Evolutionary conservation across 2,888 invertebrate species (phyloP).

Genomic region (Chorisops tibialis): DNA sequence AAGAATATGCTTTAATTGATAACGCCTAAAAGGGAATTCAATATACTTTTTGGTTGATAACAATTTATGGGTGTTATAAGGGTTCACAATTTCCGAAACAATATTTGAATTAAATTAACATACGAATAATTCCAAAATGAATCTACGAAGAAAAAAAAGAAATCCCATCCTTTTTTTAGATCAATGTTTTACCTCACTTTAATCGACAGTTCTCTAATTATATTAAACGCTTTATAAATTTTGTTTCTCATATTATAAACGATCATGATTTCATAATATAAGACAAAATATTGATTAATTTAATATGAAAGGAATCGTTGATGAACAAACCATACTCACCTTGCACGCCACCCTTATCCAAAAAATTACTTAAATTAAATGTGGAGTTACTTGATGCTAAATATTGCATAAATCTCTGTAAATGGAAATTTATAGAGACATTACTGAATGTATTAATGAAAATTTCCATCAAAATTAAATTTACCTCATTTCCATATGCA

Average conservation of each 20-base stretch:
- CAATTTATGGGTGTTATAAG: too few relatives aligned
- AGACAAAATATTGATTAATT: conserved; percentile 5
- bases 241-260: background rate
- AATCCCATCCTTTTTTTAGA: too few relatives aligned
- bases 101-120: too few relatives aligned
- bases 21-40: too few relatives aligned
- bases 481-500: conserved; percentile 99
- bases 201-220: conserved; percentile 15
- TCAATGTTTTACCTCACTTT: too few relatives aligned
- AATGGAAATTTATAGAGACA: conserved; percentile 40
- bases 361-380: conserved; percentile 95
- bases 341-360: conserved; percentile 97
- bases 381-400: conserved; percentile 99
- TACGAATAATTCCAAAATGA: too few relatives aligned
- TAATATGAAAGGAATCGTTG: background rate
- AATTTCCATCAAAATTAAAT: background rate
- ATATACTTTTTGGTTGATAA: too few relatives aligned
- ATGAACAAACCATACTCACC: conserved; percentile 59
- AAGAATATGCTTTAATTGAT: too few relatives aligned
- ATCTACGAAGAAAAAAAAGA: too few relatives aligned
- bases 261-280: conserved; percentile 13
- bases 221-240: conserved; percentile 6
- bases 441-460: background rate
- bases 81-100: too few relatives aligned
- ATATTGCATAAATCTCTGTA: conserved; percentile 98